Evolutionary conservation across 2,888 invertebrate genomes (phyloP).

Genomic region (Acrobasis consociella): DNA sequence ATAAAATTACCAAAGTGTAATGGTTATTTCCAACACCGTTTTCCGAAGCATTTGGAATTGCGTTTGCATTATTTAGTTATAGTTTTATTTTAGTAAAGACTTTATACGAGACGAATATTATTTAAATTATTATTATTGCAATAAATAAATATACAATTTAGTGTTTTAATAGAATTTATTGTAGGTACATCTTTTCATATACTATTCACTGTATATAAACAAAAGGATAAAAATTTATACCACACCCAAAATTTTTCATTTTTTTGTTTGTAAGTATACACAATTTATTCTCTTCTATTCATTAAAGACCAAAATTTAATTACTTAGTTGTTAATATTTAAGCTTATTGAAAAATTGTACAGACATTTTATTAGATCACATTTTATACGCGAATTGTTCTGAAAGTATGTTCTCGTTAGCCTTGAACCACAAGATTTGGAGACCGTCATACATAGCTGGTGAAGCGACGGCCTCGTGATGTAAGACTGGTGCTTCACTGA

Average conservation of each 20-base stretch:
- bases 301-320: background rate
- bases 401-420: conserved; percentile 9
- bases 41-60: too few relatives aligned
- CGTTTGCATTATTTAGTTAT: too few relatives aligned
- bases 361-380: conserved; percentile 1
- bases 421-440: conserved; percentile 14
- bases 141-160: conserved; percentile 1
- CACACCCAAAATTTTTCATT: too few relatives aligned
- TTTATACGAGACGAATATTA: background rate
- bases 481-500: conserved; percentile 1
- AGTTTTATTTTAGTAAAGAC: background rate
- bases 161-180: background rate
- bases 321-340: background rate
- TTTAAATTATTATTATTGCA: background rate
- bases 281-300: too few relatives aligned
- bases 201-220: background rate
- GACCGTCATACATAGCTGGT: conserved; percentile 15
- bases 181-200: background rate
- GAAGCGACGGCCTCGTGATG: conserved; percentile 13
- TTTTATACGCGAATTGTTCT: conserved; percentile 3
- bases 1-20: too few relatives aligned
- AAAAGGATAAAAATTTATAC: background rate
- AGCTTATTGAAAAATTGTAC: background rate
- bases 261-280: too few relatives aligned
- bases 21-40: too few relatives aligned